Evolutionary conservation across 2,113 vertebrate species (phyloP).

Genomic region (Polypterus senegalus): DNA sequence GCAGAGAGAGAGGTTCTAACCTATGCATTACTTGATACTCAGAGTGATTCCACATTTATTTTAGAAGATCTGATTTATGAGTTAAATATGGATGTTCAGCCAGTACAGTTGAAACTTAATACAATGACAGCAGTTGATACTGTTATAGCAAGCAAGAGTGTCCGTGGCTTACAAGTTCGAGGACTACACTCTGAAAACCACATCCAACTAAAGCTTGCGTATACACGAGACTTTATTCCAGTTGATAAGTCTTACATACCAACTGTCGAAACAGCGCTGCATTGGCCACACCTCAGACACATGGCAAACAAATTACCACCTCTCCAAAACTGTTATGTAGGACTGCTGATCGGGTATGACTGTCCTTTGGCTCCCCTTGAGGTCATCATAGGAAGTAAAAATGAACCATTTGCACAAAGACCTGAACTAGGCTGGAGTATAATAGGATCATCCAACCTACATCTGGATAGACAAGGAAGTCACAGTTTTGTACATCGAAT

Average conservation of each 20-base stretch:
- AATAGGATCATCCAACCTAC: too few species aligned
- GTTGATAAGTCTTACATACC: constrained; percentile 12
- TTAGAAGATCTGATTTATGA: too few species aligned
- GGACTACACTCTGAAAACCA: constrained; percentile 17
- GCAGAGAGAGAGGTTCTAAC: too few species aligned
- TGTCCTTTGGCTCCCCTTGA: constrained; percentile 17
- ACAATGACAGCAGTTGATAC: constrained; percentile 19
- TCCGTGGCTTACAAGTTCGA: constrained; percentile 15
- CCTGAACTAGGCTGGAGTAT: not conserved
- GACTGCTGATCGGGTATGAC: constrained; percentile 14
- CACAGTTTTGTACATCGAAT: too few species aligned
- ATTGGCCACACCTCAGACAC: constrained; percentile 19
- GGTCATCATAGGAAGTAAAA: constrained; percentile 5
- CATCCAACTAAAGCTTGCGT: not conserved
- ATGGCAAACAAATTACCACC: constrained; percentile 13
- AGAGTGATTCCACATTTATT: too few species aligned
- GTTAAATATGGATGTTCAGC: not conserved
- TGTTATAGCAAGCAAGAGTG: constrained; percentile 11
- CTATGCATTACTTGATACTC: too few species aligned
- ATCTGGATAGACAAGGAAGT: too few species aligned
- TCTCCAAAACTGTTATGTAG: constrained; percentile 13
- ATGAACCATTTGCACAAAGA: constrained; percentile 10
- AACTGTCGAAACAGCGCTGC: constrained; percentile 10
- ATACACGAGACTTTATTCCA: too few species aligned
- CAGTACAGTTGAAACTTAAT: constrained; percentile 1